Base-by-base conservation (phyloP, 2,888 invertebrate genomes). In the Apantesis nais region DNA sequence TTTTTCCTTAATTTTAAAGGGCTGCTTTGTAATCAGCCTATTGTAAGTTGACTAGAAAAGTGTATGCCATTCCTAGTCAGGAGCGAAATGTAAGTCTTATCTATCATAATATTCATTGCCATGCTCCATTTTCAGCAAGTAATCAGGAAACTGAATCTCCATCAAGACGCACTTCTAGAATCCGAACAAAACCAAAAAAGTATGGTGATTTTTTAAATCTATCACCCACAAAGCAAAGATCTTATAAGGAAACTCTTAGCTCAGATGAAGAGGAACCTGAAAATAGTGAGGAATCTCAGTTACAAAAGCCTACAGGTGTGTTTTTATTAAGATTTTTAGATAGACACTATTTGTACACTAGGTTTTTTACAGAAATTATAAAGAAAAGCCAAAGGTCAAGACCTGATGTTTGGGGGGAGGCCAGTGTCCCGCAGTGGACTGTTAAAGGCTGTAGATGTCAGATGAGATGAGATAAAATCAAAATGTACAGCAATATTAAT, bases 141-240 rank as follows among this genome's bases (percentile, higher is more conserved):
- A 66, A 60, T 22, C 62, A 70, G 66, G 79, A 80, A 37, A 63
- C 22, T 29, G 74, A 75, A 14, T 87, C 90, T n/a, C 90, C 91
- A 41, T 88, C 90, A 29, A 88, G 91, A 83, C 88, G 92, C 70
- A 85, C 90, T 37, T 81, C 82, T 11, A 87, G 94, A 78, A 81
- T 85, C 41, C 87, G 93, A 73, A 88, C 75, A 55, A 92, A 89
- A 78, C 93, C 94, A 58, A 90, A 91, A 71, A 93, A 90, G 83
- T 94, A 89, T 87, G 90, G 89, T 22, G 92, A 93, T 66, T 93
- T 88, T 73, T 66, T 92, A 58, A 86, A 89, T 14, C 39, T 77
- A 37, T 85, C 92, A 5, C 89, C 92, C 62, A 83, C 81, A 1
- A 93, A 91, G 76, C 83, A 81, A 55, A 85, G 78, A 70, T 67